Evolutionary conservation across 2,888 invertebrate species (phyloP).

Genomic region (Hirtodrosophila duncani): DNA sequence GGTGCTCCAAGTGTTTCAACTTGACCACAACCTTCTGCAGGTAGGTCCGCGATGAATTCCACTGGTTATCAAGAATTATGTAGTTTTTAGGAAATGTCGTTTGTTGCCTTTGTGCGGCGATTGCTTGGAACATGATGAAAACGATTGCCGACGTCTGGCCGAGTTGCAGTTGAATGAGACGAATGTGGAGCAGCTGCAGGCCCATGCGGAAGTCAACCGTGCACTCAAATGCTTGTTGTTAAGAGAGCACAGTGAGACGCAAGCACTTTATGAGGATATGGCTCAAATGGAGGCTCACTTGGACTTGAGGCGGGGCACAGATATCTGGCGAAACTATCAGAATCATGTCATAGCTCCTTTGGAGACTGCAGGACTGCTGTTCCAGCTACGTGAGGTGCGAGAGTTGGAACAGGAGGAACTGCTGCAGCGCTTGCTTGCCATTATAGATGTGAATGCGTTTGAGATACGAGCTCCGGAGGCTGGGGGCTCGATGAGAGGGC

Average conservation of each 20-base stretch:
- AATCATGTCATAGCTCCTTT: constrained; percentile 78
- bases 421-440: constrained; percentile 85
- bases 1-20: constrained; percentile 80
- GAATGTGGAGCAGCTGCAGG: constrained; percentile 70
- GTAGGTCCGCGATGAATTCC: constrained; percentile 48
- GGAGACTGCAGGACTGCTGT: constrained; percentile 45
- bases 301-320: constrained; percentile 79
- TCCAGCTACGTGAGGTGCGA: constrained; percentile 56
- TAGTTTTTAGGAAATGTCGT: constrained; percentile 78
- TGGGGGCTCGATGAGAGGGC: constrained; percentile 81
- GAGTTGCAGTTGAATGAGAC: constrained; percentile 71
- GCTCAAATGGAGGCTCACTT: constrained; percentile 81
- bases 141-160: constrained; percentile 80
- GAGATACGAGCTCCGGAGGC: constrained; percentile 82
- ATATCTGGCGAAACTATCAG: constrained; percentile 81
- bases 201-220: constrained; percentile 61
- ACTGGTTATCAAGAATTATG: neutral
- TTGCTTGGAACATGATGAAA: constrained; percentile 78
- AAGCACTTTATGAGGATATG: constrained; percentile 79
- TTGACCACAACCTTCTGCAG: constrained; percentile 65
- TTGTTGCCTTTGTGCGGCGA: constrained; percentile 80
- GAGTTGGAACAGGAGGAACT: constrained; percentile 77
- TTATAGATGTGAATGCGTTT: constrained; percentile 88
- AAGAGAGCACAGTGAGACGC: constrained; percentile 76
- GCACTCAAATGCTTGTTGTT: constrained; percentile 79